Percentiles rank a stretch among this genome's conserved stretches.
Conservation (phyloP, 2,888 invertebrate genomes). For the Eilema caniola region DNA sequence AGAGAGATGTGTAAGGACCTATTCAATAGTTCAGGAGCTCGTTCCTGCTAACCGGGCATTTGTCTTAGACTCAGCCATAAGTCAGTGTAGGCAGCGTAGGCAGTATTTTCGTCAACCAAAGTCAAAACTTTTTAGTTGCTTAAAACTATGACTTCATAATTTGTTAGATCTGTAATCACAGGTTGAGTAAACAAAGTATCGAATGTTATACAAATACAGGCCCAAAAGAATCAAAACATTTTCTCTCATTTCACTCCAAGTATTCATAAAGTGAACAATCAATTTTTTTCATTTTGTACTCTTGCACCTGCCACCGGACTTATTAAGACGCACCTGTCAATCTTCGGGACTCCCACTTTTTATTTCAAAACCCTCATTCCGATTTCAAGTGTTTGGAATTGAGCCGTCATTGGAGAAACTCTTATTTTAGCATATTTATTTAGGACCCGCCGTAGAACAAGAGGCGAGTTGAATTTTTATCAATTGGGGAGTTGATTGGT, state of each 20-base stretch:
- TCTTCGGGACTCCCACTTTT: slow-evolving; percentile 76
- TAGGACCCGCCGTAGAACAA: slow-evolving; percentile 57
- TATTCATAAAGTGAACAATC: slow-evolving; percentile 74
- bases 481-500: slow-evolving; percentile 74
- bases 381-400: slow-evolving; percentile 74
- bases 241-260: slow-evolving; percentile 46
- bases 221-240: slow-evolving; percentile 21
- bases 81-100: too few relatives aligned
- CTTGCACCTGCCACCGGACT: slow-evolving; percentile 79
- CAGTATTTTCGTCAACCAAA: too few relatives aligned
- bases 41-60: too few relatives aligned
- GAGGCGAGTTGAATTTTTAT: slow-evolving; percentile 63
- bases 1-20: too few relatives aligned
- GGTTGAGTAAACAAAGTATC: not conserved
- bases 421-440: slow-evolving; percentile 81
- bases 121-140: too few relatives aligned
- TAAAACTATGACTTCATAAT: too few relatives aligned
- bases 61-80: too few relatives aligned
- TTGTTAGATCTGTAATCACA: not conserved
- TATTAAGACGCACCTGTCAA: slow-evolving; percentile 87
- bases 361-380: slow-evolving; percentile 74
- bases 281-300: slow-evolving; percentile 82
- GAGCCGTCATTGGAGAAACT: slow-evolving; percentile 63
- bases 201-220: not conserved
- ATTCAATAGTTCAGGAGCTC: too few relatives aligned